Evolutionary conservation across 1,140 invertebrate species (phyloP), one percentile per base, ranked within the genome.

Genomic region (Solen grandis): DNA sequence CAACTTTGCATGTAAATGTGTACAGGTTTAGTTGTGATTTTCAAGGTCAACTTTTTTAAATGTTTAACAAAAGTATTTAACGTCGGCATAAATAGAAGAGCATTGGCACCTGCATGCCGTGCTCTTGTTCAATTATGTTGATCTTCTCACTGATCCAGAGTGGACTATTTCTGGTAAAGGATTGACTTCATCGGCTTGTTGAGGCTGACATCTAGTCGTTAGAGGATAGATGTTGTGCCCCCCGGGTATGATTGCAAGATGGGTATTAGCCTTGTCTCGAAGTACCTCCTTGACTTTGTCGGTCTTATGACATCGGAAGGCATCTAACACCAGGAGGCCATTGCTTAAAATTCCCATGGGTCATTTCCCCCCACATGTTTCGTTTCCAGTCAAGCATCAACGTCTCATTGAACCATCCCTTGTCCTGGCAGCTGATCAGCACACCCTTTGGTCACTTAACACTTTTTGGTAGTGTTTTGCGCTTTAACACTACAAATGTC

Each of bases 401-500:
- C 14, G 3, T 35, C 3, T 16, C n/a, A 46, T 66, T n/a, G 4
- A 66, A 10, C 33, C 33, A 66, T 46, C 14, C 63, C n/a, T 41
- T 0, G 41, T 46, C 41, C 41, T 46, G 41, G 41, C 41, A 46
- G 19, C 41, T 10, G 41, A 46, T 19, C 8, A 46, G 8, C 41
- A 46, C 19, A 8, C 19, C 41, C 41, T 66, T 66, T n/a, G 33
- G 63, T n/a, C 33, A 66, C 29, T 38, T 41, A 14, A 13, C 36
- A 0, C 63, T 36, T 41, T 38, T 66, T 19, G 31, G 63, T n/a
- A 66, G n/a, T 16, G 33, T 66, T 5, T 66, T 66, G 3, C 63
- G 16, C n/a, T 87, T 88, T 36, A 90, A 90, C 46, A 90, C 87
- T 16, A 90, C 65, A 57, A 81, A 86, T 0, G 84, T 81, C 62